Conservation (phyloP, 1,140 invertebrate species). For the Macrobrachium nipponense region DNA sequence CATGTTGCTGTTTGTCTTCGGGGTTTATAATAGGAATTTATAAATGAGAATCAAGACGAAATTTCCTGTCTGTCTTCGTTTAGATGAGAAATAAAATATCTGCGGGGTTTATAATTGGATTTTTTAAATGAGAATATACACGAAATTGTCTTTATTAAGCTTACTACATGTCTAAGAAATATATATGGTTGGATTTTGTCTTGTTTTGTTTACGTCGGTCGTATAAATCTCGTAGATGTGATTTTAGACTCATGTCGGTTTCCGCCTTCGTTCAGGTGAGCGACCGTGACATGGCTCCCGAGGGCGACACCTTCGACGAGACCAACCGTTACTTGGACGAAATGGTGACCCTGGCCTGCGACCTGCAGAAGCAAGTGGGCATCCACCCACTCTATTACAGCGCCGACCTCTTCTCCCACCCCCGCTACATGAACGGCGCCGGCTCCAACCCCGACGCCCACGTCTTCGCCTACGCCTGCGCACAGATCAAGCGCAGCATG, state of each 20-base stretch:
- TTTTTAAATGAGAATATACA: no score
- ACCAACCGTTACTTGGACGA: constrained; percentile 45
- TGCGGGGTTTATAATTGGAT: no score
- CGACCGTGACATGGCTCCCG: constrained; percentile 52
- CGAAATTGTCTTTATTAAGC: no score
- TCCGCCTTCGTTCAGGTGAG: constrained; percentile 27
- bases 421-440: constrained; percentile 63
- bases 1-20: no score
- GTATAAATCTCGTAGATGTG: no score
- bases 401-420: constrained; percentile 61
- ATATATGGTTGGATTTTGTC: background rate
- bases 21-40: no score
- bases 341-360: constrained; percentile 51
- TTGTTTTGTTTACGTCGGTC: no score
- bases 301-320: constrained; percentile 48
- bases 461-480: constrained; percentile 62
- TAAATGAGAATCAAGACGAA: no score
- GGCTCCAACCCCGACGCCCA: constrained; percentile 60
- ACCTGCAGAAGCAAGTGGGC: constrained; percentile 58
- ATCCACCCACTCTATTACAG: constrained; percentile 52
- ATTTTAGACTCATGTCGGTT: no score
- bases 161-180: no score
- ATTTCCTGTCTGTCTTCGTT: no score
- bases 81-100: no score
- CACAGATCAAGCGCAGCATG: constrained; percentile 58